Evolutionary conservation across 2,113 vertebrate species (phyloP).

Genomic region (Ibidorhyncha struthersii): DNA sequence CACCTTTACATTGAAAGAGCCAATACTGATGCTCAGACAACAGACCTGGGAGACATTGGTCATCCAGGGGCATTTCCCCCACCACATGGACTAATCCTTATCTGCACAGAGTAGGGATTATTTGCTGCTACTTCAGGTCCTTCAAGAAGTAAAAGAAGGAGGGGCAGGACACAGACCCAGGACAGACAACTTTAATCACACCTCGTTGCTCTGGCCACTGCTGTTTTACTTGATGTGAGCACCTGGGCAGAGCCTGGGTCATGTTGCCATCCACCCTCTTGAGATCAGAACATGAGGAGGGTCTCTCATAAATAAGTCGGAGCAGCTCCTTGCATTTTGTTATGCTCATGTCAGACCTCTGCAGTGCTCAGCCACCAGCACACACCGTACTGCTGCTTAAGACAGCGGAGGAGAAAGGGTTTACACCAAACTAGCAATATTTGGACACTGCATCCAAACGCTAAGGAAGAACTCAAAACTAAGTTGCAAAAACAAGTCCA

Average conservation of each 20-base stretch:
- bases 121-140: not conserved
- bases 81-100: not conserved
- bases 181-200: not conserved
- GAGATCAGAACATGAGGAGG: not conserved
- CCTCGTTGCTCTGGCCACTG: not conserved
- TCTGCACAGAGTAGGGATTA: not conserved
- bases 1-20: not conserved
- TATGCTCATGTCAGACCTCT: not conserved
- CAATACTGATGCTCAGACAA: not conserved
- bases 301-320: fast-evolving
- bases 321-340: not conserved
- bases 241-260: not conserved
- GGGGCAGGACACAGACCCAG: not conserved
- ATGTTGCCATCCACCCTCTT: fast-evolving
- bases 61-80: not conserved
- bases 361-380: not conserved
- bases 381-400: fast-evolving
- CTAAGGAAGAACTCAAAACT: not conserved
- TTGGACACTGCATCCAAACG: not conserved
- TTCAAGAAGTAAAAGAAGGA: not conserved
- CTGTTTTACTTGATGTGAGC: not conserved
- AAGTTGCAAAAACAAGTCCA: not conserved
- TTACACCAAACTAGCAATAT: not conserved
- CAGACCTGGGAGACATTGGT: not conserved
- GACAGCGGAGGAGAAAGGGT: not conserved